A percentile compares a stretch with the other conserved stretches of the same genome.
These are phyloP conservation scores for Centropyge bicolor DNA, from an alignment of 2,797 vertebrate species.

Conservation along the genomic window DNA sequence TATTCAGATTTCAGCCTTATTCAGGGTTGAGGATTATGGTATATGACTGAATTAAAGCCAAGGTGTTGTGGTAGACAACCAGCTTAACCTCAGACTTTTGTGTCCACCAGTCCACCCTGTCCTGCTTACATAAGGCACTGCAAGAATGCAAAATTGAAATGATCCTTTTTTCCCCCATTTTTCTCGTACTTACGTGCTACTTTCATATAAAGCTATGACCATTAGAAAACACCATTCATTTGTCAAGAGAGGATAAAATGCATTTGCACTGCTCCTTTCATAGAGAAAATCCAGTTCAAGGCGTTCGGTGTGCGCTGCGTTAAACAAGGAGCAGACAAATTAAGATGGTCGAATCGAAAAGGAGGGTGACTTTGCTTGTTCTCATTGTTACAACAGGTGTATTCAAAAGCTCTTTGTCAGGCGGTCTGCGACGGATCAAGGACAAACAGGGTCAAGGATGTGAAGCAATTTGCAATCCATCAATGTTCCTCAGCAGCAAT, in stretches of 20 bases:
- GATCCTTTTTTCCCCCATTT: neutral
- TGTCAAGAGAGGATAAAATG: neutral
- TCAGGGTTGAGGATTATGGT: conserved; percentile 22
- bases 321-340: conserved; percentile 8
- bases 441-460: neutral
- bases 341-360: neutral
- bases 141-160: neutral
- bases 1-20: conserved; percentile 28
- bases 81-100: neutral
- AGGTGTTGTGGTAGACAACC: conserved; percentile 2
- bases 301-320: neutral
- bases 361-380: neutral
- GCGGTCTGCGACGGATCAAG: neutral
- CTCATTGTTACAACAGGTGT: neutral
- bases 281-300: conserved; percentile 1
- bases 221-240: neutral
- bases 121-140: neutral
- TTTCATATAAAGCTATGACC: neutral
- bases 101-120: neutral
- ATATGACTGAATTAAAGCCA: conserved; percentile 31
- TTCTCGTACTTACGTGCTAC: neutral
- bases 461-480: neutral
- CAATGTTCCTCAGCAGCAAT: neutral
- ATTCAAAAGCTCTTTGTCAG: conserved; percentile 1
- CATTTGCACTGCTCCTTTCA: neutral